Percentiles rank a stretch among this genome's conserved stretches.
phyloP scores from a whole-genome alignment of 2,113 vertebrate species.

The Herpetotheres cachinnans region DNA sequence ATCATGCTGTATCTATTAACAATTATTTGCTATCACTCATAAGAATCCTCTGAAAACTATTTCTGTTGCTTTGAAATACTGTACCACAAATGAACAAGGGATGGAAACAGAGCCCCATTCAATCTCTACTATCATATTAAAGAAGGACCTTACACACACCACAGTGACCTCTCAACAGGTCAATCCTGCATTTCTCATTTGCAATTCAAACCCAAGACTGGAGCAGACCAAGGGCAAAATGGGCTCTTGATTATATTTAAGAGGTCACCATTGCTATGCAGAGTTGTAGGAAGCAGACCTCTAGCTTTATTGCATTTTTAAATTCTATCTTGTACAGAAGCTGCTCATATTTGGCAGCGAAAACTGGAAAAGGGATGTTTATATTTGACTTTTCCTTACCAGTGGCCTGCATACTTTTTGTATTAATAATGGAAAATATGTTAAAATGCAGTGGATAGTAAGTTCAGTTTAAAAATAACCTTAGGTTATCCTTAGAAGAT shows the following conservation, averaged over 20 bases:
- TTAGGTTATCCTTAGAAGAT: conserved; percentile 64
- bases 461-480: conserved; percentile 65
- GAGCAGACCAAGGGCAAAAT: conserved; percentile 74
- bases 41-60: conserved; percentile 70
- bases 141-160: conserved; percentile 75
- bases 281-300: conserved; percentile 73
- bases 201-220: conserved; percentile 80
- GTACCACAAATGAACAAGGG: conserved; percentile 76
- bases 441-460: conserved; percentile 41
- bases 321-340: conserved; percentile 68
- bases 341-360: conserved; percentile 59
- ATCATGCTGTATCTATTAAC: conserved; percentile 62
- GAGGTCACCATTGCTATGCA: conserved; percentile 78
- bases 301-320: conserved; percentile 72
- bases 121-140: conserved; percentile 73
- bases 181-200: conserved; percentile 75
- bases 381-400: conserved; percentile 31
- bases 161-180: conserved; percentile 75
- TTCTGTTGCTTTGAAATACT: conserved; percentile 76
- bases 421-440: conserved; percentile 58
- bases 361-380: conserved; percentile 65
- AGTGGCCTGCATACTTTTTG: conserved; percentile 18
- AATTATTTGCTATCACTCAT: conserved; percentile 74
- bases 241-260: conserved; percentile 80
- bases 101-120: conserved; percentile 73